Evolutionary conservation across 2,113 vertebrate species (phyloP).

Genomic region (Stegastes partitus): DNA sequence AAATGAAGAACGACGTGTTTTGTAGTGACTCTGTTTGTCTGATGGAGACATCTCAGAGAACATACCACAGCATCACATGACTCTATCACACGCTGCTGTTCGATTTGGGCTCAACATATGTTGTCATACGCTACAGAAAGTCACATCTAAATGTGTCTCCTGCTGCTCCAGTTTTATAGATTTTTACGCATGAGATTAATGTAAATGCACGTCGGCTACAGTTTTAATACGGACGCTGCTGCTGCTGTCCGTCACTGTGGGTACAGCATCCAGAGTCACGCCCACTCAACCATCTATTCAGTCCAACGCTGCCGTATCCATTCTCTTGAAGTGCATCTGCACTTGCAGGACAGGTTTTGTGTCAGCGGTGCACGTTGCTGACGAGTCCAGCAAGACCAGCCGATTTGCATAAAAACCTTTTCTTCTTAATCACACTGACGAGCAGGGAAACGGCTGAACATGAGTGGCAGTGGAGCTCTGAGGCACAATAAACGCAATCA

Average conservation of each 20-base stretch:
- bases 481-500: constrained; percentile 47
- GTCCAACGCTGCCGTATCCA: not conserved
- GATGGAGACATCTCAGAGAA: too few species aligned
- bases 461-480: constrained; percentile 31
- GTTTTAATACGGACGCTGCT: too few species aligned
- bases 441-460: constrained; percentile 39
- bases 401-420: constrained; percentile 53
- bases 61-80: too few species aligned
- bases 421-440: constrained; percentile 47
- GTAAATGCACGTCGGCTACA: too few species aligned
- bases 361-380: constrained; percentile 23
- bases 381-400: constrained; percentile 31
- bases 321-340: constrained; percentile 26
- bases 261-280: not conserved
- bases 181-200: too few species aligned
- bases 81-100: too few species aligned
- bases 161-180: too few species aligned
- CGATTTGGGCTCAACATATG: too few species aligned
- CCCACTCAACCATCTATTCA: not conserved
- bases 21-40: too few species aligned
- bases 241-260: not conserved
- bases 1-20: too few species aligned
- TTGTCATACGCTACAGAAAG: too few species aligned
- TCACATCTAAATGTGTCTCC: too few species aligned
- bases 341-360: constrained; percentile 17